Base-by-base conservation (phyloP, 2,888 invertebrate species). In the Emmelina monodactyla region DNA sequence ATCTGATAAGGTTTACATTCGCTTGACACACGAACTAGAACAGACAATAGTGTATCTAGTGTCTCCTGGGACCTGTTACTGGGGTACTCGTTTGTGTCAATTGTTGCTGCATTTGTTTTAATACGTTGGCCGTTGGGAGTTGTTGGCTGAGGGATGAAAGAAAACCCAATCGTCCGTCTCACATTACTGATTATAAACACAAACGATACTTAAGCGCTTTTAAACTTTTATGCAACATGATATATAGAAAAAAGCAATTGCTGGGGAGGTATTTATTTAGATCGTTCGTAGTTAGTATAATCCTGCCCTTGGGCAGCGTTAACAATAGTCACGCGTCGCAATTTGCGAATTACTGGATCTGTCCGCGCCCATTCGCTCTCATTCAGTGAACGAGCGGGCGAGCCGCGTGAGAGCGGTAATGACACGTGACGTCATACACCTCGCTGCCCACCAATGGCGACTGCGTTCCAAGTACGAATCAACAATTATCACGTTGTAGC, bases 331-430 rank as follows among this genome's bases (percentile, higher is more conserved):
- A 43, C 52, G 43, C 49, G 50, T 41, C 42, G 34, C 32, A 7
- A 50, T 55, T 55, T 49, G 22, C 44, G 38, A 48, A 45, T 51
- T 46, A 42, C 28, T 14, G 33, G 41, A 40, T 37, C 33, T 32
- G 14, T 37, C 38, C 38, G 38, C 36, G 34, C 38, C 40, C 47
- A 43, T 42, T 42, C 40, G 22, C 32, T 32, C 38, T 34, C 38
- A 41, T 34, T 43, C 19, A 45, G 34, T 41, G 43, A 41, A 38
- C 41, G 36, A 42, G 29, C 38, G 40, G 40, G 35, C 33, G 41
- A 43, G 31, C 37, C 45, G 51, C 51, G 53, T 56, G 53, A 44
- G 51, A 55, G 43, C 39, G 37, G 29, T 15, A 32, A 31, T 35
- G 29, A 22, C 41, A 37, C 43, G 37, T 45, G 42, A 38, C 42